Conservation (phyloP, 2,113 vertebrate genomes). For the Phalacrocorax carbo region DNA sequence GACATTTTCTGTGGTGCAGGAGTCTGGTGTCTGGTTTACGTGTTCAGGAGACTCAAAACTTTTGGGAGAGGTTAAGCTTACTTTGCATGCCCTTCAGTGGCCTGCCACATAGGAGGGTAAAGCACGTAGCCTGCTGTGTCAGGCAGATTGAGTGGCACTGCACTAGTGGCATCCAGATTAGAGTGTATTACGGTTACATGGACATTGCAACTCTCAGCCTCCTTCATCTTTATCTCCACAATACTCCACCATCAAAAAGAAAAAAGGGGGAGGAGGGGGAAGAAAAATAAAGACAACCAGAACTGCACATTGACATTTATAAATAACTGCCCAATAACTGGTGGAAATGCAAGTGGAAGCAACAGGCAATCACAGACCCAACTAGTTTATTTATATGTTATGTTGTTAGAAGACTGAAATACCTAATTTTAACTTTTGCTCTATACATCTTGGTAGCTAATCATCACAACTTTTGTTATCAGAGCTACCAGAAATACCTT, state of each 20-base stretch:
- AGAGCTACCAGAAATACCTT: not conserved
- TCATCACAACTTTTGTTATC: not conserved
- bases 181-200: not conserved
- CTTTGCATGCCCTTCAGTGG: not conserved
- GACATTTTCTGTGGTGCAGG: not conserved
- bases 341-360: not conserved
- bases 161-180: not conserved
- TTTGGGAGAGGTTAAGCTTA: not conserved
- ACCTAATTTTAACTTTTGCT: not conserved
- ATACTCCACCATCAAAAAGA: not conserved
- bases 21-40: not conserved
- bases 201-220: not conserved
- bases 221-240: not conserved
- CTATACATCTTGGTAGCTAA: not conserved
- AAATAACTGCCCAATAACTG: not conserved
- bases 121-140: not conserved
- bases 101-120: not conserved
- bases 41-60: not conserved
- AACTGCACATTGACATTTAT: not conserved
- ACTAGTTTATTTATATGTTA: not conserved
- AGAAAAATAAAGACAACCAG: not conserved
- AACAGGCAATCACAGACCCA: not conserved
- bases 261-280: fast-evolving
- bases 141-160: not conserved
- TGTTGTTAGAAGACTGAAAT: not conserved